Percentiles rank a stretch among this genome's conserved stretches.
phyloP scores from a whole-genome alignment of 2,797 vertebrate species.

The Parauchenoglanis ngamensis region DNA sequence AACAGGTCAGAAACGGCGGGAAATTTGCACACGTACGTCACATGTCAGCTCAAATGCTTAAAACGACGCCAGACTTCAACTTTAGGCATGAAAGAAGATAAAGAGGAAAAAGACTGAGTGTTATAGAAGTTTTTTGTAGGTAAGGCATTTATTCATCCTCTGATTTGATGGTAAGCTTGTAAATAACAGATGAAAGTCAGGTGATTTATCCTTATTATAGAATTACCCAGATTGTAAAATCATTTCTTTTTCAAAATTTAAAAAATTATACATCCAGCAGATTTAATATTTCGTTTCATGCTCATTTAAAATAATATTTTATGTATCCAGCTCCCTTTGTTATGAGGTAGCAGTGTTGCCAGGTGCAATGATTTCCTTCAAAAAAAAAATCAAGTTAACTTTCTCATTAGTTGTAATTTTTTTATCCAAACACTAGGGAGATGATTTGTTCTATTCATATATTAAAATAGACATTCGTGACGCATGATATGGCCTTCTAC shows the following conservation, averaged over 20 bases:
- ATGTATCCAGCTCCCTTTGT: not conserved
- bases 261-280: not conserved
- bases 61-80: not conserved
- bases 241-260: not conserved
- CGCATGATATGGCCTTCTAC: not conserved
- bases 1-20: not conserved
- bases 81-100: not conserved
- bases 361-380: not conserved
- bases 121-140: not conserved
- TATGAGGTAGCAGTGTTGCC: not conserved
- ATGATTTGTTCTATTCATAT: not conserved
- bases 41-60: not conserved
- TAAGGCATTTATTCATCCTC: not conserved
- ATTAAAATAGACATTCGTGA: not conserved
- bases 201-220: not conserved
- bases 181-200: not conserved
- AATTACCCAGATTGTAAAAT: not conserved
- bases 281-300: not conserved
- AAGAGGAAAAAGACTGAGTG: not conserved
- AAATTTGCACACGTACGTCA: not conserved
- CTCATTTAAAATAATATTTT: no score
- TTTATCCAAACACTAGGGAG: not conserved
- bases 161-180: not conserved
- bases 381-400: not conserved
- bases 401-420: not conserved